Evolutionary conservation across 2,888 invertebrate genomes (phyloP), one percentile per base, ranked within the genome.

Genomic region (Chrysomela aeneicollis): DNA sequence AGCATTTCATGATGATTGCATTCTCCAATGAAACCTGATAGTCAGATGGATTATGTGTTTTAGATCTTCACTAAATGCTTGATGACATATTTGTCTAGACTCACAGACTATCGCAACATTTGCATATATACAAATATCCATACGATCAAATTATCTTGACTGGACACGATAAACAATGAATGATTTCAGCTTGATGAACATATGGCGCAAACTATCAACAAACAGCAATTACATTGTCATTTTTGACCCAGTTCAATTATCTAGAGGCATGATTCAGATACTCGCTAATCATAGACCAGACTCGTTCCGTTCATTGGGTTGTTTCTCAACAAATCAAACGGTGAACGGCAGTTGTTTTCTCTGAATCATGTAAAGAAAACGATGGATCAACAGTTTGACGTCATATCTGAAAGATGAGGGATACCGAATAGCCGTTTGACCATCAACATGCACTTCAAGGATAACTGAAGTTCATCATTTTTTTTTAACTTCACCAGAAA

Each of bases 141-240:
- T 35, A 35, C 32, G 10, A 35, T 35, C 10, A 6, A 10, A 35
- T 35, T 9, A 35, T 35, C 32, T 6, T 35, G 32, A 35, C 32
- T 10, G 6, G 2, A 35, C 26, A 26, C 10, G 5, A 10, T 35
- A 10, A 35, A 35, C 32, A 35, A 35, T 35, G 9, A 9, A 35
- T 35, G 10, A 35, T 35, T 35, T 35, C 10, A 4, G 32, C 32
- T 26, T n/a, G n/a, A n/a, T 26, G 26, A 8, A 26, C 8, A 3
- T 35, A 35, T 10, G 32, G 6, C 10, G 32, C 32, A n/a, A 35
- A 35, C 32, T 10, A 35, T 35, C 21, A 37, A 42, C 22, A 21
- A 42, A 55, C 19, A 55, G 55, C 42, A 42, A 55, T 55, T 42
- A 55, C 21, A 42, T 55, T 35, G 55, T 55, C 22, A 42, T 55